Evolutionary conservation across 2,113 vertebrate species (phyloP).

Genomic region (Mormyrus iriodes): DNA sequence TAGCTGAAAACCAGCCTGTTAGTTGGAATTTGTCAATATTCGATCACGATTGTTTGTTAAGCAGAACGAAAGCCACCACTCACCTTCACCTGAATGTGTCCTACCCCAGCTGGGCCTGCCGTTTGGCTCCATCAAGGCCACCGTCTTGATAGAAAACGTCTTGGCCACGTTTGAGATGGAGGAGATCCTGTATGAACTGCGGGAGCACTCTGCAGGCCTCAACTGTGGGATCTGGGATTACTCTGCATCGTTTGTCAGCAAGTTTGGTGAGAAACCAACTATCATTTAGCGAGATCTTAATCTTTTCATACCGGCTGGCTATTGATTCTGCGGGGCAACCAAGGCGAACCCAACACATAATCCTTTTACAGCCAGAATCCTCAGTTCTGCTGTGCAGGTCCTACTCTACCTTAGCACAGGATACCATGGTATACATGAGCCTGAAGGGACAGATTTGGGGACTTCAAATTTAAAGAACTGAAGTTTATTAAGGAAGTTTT

Average conservation of each 20-base stretch:
- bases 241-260: constrained; percentile 69
- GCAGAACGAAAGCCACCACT: not conserved
- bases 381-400: not conserved
- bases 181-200: constrained; percentile 69
- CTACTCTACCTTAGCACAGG: not conserved
- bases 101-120: constrained; percentile 58
- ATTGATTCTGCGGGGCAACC: not conserved
- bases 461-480: not conserved
- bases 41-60: not conserved
- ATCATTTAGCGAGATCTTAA: not conserved
- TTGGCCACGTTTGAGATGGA: constrained; percentile 72
- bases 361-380: not conserved
- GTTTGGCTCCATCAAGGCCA: constrained; percentile 62
- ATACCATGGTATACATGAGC: not conserved
- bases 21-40: not conserved
- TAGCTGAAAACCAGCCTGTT: not conserved
- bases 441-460: too few species aligned
- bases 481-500: not conserved
- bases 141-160: constrained; percentile 68
- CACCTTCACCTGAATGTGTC: not conserved
- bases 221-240: constrained; percentile 80
- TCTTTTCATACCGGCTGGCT: not conserved
- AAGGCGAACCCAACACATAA: not conserved
- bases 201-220: constrained; percentile 66
- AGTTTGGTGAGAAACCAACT: constrained; percentile 55